Evolutionary conservation across 1,140 invertebrate genomes (phyloP).

Genomic region (Macrocentrus cingulum): DNA sequence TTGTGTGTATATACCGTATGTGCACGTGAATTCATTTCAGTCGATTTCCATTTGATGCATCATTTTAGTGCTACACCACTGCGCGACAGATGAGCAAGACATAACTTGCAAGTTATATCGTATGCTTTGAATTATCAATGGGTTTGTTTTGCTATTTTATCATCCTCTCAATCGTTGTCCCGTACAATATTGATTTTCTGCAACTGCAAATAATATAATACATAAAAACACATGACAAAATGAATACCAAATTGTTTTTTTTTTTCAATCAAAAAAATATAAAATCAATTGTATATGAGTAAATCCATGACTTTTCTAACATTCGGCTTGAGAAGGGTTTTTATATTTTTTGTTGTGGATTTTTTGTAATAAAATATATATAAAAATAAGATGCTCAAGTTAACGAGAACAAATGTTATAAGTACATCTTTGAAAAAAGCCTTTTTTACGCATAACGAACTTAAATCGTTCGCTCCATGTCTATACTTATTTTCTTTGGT

Average conservation of each 20-base stretch:
- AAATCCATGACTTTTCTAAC: too few relatives aligned
- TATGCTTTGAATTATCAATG: constrained; percentile 49
- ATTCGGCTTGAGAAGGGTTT: too few relatives aligned
- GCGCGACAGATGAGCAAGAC: constrained; percentile 41
- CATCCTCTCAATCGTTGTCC: constrained; percentile 22
- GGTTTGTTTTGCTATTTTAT: constrained; percentile 34
- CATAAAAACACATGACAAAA: background rate
- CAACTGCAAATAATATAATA: background rate
- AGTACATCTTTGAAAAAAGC: too few relatives aligned
- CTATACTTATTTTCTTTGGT: too few relatives aligned
- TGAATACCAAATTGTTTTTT: background rate
- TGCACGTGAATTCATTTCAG: constrained; percentile 43
- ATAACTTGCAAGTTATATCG: too few relatives aligned
- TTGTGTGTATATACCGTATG: background rate
- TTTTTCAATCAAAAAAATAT: background rate
- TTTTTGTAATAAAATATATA: too few relatives aligned
- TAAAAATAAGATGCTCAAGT: too few relatives aligned
- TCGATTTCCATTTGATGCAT: constrained; percentile 53
- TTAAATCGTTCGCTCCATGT: too few relatives aligned
- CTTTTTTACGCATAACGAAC: too few relatives aligned
- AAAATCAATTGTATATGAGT: too few relatives aligned
- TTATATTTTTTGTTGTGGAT: too few relatives aligned
- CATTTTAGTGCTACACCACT: constrained; percentile 34
- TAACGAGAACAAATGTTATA: too few relatives aligned
- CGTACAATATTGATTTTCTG: background rate